Evolutionary conservation across 1,140 invertebrate genomes (phyloP), one percentile per base, ranked within the genome.

Genomic region (Drosophila auraria): DNA sequence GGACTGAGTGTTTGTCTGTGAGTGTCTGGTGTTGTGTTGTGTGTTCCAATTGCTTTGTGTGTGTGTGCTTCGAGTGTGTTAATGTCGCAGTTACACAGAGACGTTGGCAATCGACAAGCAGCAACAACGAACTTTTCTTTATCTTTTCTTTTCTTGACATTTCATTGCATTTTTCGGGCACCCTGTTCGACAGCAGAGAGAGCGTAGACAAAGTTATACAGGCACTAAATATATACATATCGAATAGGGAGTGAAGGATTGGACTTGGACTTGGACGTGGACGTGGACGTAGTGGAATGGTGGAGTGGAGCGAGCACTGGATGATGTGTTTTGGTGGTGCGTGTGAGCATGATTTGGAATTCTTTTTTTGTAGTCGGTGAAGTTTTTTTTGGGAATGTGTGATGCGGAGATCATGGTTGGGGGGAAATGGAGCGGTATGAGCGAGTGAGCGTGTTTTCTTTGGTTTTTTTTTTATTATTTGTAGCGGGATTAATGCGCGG

Each of bases 101-200:
- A 86, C 82, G 86, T 87, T 90, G 86, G 86, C 86, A 89, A 89
- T 90, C 86, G 86, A 90, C 86, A 89, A 90, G 86, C 86, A 89
- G 86, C 86, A 89, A 89, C 86, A 89, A 89, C 86, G 82, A 89
- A 90, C 86, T 80, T 75, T 54, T 71, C 12, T 51, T 53, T 57
- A 33, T 60, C 40, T 45, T 57, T 66, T 74, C 49, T 36, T 51
- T 59, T 73, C 38, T 59, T 25, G 27, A 62, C 56, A 36, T 65
- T 65, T 66, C 42, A 38, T 71, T 53, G 30, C 62, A 53, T 69
- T 61, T 51, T 82, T 71, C 27, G 54, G 59, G 58, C 81, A 89
- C 84, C 78, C 84, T 89, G 81, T 89, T 68, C 12, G 47, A 84
- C 86, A 89, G 82, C 82, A 84, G 70, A 78, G 50, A 78, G 57